phyloP scores from a whole-genome alignment of 2,113 vertebrate genomes.

The Cyanoramphus novaezelandiae region DNA sequence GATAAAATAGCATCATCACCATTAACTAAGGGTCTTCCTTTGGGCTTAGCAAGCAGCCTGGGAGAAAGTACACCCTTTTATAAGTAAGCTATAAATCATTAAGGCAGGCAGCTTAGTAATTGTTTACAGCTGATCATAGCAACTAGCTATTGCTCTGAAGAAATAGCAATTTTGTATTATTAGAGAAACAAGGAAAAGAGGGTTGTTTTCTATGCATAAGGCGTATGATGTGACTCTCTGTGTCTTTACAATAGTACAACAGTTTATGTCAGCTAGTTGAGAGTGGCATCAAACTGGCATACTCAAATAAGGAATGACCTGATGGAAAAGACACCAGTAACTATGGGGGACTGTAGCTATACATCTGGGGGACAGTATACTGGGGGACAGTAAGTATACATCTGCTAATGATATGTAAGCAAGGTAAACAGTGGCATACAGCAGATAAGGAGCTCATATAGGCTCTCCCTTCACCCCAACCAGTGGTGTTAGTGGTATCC shows the following conservation, averaged over 20 bases:
- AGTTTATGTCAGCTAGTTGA: not conserved
- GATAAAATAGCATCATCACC: constrained; percentile 38
- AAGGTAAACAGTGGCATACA: not conserved
- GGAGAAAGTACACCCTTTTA: constrained; percentile 15
- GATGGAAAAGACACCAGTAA: not conserved
- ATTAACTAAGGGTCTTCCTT: constrained; percentile 37
- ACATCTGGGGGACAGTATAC: no score
- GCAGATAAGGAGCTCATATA: not conserved
- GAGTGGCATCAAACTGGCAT: not conserved
- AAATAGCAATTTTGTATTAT: not conserved
- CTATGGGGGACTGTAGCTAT: not conserved
- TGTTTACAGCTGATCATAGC: constrained; percentile 49
- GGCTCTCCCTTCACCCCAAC: not conserved
- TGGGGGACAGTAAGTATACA: not conserved
- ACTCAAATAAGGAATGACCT: not conserved
- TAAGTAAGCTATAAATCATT: constrained; percentile 45
- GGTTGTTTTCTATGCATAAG: not conserved
- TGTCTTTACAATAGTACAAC: not conserved
- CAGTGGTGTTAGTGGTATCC: not conserved
- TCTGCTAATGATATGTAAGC: not conserved
- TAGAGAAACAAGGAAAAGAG: not conserved
- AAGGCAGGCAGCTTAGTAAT: constrained; percentile 35
- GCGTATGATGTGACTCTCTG: not conserved
- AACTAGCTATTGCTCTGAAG: constrained; percentile 15
- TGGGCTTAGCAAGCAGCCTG: constrained; percentile 43